Percentiles rank a stretch among this genome's conserved stretches.
Evolutionary conservation across 1,140 invertebrate genomes (phyloP).

Genomic region (Mya arenaria): DNA sequence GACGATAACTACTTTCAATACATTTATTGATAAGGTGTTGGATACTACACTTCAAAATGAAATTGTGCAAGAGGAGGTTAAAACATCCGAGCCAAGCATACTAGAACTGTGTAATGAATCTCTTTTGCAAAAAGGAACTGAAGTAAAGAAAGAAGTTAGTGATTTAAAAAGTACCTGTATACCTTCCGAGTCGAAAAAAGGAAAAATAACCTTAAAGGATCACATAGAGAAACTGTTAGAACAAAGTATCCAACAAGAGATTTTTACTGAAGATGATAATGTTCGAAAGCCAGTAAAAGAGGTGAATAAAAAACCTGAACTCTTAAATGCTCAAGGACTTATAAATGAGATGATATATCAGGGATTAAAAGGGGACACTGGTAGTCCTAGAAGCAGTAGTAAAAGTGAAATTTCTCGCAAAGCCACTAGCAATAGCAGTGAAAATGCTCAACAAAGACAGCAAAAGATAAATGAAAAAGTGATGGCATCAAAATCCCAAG

Average conservation of each 20-base stretch:
- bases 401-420: no score
- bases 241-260: slow-evolving; percentile 44
- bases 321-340: slow-evolving; percentile 50
- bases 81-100: slow-evolving; percentile 29
- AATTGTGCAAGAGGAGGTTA: not conserved
- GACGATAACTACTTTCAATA: slow-evolving; percentile 65
- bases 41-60: slow-evolving; percentile 62
- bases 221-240: slow-evolving; percentile 74
- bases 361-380: not conserved
- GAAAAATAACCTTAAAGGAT: slow-evolving; percentile 66
- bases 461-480: no score
- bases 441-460: no score
- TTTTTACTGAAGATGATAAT: slow-evolving; percentile 53
- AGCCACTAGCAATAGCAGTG: no score
- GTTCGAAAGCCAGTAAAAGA: not conserved
- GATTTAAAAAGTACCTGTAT: not conserved
- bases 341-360: slow-evolving; percentile 46
- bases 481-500: no score
- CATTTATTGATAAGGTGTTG: slow-evolving; percentile 72
- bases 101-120: slow-evolving; percentile 38
- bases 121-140: no score
- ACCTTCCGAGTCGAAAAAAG: not conserved
- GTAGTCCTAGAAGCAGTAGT: no score
- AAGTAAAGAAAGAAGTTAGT: not conserved
- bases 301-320: not conserved